These are phyloP conservation scores for Austrolebias charrua DNA, from an alignment of 2,797 vertebrate genomes.

Conservation along the genomic window DNA sequence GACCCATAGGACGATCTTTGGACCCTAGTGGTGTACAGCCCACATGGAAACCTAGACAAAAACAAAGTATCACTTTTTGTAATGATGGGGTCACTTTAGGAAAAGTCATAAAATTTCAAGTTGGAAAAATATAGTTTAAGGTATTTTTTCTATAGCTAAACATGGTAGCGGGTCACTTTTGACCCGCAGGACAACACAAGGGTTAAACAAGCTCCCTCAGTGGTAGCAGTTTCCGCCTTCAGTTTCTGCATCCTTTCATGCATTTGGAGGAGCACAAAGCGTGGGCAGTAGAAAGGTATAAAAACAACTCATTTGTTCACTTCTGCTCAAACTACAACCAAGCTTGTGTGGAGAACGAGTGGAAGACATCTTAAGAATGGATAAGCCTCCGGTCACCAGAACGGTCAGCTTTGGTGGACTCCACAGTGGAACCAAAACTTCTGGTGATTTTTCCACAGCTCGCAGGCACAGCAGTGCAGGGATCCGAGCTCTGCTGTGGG, in stretches of 20 bases:
- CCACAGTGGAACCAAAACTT: slow-evolving; percentile 22
- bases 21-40: too few relatives aligned
- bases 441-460: slow-evolving; percentile 41
- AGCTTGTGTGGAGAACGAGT: not conserved
- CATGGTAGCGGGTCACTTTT: too few relatives aligned
- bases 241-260: slow-evolving; percentile 43
- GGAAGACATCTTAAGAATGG: slow-evolving; percentile 50
- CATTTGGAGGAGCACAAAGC: slow-evolving; percentile 17
- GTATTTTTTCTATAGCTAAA: too few relatives aligned
- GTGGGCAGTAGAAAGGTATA: slow-evolving; percentile 49
- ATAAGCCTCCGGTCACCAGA: slow-evolving; percentile 60
- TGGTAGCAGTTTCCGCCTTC: slow-evolving; percentile 59
- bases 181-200: too few relatives aligned
- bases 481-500: slow-evolving; percentile 68
- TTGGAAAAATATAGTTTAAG: too few relatives aligned
- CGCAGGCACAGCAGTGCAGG: slow-evolving; percentile 73
- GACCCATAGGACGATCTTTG: too few relatives aligned
- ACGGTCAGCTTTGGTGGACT: slow-evolving; percentile 70
- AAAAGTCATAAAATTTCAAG: too few relatives aligned
- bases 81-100: too few relatives aligned
- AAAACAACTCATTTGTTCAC: slow-evolving; percentile 36
- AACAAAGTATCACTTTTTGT: too few relatives aligned
- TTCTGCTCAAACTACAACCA: not conserved
- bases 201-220: slow-evolving; percentile 33
- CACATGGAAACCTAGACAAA: too few relatives aligned